Conservation (phyloP, 2,888 invertebrate genomes). For the Gisinianus flammeolus region DNA sequence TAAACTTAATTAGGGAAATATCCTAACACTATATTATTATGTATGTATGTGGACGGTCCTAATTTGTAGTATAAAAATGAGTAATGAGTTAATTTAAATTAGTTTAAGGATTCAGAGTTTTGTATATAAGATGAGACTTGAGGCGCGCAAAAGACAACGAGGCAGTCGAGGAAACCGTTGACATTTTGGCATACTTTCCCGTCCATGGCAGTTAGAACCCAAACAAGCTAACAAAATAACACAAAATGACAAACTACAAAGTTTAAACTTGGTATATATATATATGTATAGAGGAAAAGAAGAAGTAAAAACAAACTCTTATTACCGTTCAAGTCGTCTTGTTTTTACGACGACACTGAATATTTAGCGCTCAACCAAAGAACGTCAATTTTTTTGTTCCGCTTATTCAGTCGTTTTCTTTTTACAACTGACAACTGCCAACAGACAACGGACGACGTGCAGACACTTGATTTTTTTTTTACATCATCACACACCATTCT, state of each 20-base stretch:
- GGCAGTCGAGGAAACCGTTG: not conserved
- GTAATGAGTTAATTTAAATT: not conserved
- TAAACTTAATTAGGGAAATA: not conserved
- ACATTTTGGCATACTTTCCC: constrained; percentile 22
- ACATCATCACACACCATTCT: too few relatives aligned
- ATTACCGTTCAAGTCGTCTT: not conserved
- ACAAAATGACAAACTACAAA: not conserved
- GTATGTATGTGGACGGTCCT: too few relatives aligned
- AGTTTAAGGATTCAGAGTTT: not conserved
- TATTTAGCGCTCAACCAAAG: not conserved
- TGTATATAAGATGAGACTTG: not conserved
- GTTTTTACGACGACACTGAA: constrained; percentile 3
- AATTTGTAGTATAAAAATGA: too few relatives aligned
- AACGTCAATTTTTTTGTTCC: constrained; percentile 14
- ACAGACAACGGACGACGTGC: too few relatives aligned
- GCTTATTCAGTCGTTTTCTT: not conserved
- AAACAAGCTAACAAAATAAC: not conserved
- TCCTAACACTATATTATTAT: too few relatives aligned
- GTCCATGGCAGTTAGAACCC: not conserved
- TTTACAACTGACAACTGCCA: not conserved
- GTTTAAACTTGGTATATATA: not conserved
- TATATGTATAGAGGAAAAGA: too few relatives aligned
- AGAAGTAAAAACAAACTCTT: not conserved
- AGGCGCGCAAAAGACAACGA: not conserved
- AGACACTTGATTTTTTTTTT: too few relatives aligned